Base-by-base conservation (phyloP, 2,113 vertebrate genomes). In the Rostratula benghalensis region DNA sequence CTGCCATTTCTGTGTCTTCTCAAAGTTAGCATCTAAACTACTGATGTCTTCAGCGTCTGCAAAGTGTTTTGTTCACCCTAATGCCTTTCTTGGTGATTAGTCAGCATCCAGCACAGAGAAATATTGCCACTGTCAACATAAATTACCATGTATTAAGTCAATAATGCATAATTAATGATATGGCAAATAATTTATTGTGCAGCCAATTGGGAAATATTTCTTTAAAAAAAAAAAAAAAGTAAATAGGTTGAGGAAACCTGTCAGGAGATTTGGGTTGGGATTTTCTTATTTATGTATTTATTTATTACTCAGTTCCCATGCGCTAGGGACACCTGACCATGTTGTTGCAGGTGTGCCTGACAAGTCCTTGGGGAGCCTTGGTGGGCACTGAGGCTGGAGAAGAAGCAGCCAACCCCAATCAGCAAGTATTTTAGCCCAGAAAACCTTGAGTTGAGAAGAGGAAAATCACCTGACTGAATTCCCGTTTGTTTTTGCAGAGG, bases 81-180 rank as follows among this genome's bases (percentile, higher is more conserved):
- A 60, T 21, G 56, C 68, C 57, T 94, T 61, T 87, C 71, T 43
- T 71, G 20, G 73, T 78, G 39, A 73, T 60, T 81, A 89, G 76
- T 86, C 65, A 87, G 75, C 63, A 70, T 64, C 31, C 68, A 83
- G 63, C 78, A 65, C 75, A 51, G 41, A 78, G 57, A 90, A 91
- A 67, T 86, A 92, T 54, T 95, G 89, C 86, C 50, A 27, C 30
- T 13, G 9, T 89, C 92, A 90, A 87, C 77, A 65, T 87, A 92
- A 81, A 86, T 78, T 90, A 84, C 76, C 35, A 35, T 45, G 22
- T 76, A 28, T 90, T 94, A 93, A 87, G 86, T 92, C 93, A 84
- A 83, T 93, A 90, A 83, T 78, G 57, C 71, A 89, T 95, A 90
- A 82, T 92, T 89, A 90, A 95, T 87, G 10, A 28, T 20, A 71